Evolutionary conservation across 2,888 invertebrate species (phyloP).

Genomic region (Melinopterus prodromus): DNA sequence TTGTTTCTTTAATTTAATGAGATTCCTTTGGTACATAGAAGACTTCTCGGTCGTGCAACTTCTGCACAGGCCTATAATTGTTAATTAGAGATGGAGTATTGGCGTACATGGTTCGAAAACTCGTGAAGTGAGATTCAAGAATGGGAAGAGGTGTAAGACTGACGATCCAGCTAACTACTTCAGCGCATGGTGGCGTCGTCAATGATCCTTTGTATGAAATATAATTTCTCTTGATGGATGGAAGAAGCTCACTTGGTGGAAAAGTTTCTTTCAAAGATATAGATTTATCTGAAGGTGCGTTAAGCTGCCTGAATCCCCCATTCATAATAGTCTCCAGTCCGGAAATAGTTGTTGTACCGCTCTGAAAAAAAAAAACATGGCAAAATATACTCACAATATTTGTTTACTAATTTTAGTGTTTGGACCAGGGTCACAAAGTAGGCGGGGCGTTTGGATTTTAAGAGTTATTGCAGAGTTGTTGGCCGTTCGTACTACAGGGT

Average conservation of each 20-base stretch:
- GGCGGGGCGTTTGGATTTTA: too few relatives aligned
- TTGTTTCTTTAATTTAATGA: neutral
- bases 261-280: neutral
- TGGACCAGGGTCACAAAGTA: too few relatives aligned
- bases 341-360: neutral
- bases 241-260: neutral
- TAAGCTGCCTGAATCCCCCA: neutral
- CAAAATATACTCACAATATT: neutral
- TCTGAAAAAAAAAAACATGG: neutral
- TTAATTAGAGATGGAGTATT: neutral
- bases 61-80: neutral
- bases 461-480: too few relatives aligned
- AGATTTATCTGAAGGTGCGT: neutral
- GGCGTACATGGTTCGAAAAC: neutral
- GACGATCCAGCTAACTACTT: neutral
- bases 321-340: neutral
- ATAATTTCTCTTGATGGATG: neutral
- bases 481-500: too few relatives aligned
- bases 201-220: neutral
- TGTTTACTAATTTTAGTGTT: too few relatives aligned
- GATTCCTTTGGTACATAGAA: neutral
- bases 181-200: neutral
- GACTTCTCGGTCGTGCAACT: neutral
- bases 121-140: neutral
- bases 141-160: neutral